Base-by-base conservation (phyloP, 2,797 vertebrate genomes). In the Poeciliopsis presidionis region DNA sequence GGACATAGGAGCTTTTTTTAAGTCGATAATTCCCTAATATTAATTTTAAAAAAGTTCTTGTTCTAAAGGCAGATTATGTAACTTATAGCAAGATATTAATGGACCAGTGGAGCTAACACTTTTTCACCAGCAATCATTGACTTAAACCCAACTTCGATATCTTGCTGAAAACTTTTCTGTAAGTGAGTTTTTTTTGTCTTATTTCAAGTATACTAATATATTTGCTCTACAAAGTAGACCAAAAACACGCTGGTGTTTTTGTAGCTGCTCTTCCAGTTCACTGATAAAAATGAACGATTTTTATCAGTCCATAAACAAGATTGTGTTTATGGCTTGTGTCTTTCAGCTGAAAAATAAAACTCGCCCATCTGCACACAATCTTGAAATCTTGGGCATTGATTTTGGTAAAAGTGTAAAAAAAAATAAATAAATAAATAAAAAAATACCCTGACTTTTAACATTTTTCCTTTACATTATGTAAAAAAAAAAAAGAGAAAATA, bases 371-470 rank as follows among this genome's bases (percentile, higher is more conserved):
- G 20, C 57, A 69, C 47, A 36, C 18, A 39, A 41, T 57, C 75
- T 57, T 72, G 69, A 77, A 43, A 78, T 78, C 45, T 46, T 51
- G 7, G 8, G 6, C 45, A 28, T 22, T 5, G 0, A 57, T 36
- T 55, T 28, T 53, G 74, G 75, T 30, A 57, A 77, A 82, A 47
- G 67, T 11, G 53, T 55, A n/a, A 36, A 4, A n/a, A 36, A 4
- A 36, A 36, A 36, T 36, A 28, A 33, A 33, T 33, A 30, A 59
- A 55, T 7, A 22, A 57, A 14, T 8, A 5, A 75, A 69, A 30
- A 2, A 39, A 14, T 18, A 49, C 72, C 9, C 4, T 41, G 61
- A 30, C 79, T 16, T 75, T 82, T 74, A 5, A 20, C 53, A 45
- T 73, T 76, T 75, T 61, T 5, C 9, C 13, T 30, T 28, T 61